Evolutionary conservation across 2,797 vertebrate species (phyloP).

Genomic region (Sebastes kiyomatsui): DNA sequence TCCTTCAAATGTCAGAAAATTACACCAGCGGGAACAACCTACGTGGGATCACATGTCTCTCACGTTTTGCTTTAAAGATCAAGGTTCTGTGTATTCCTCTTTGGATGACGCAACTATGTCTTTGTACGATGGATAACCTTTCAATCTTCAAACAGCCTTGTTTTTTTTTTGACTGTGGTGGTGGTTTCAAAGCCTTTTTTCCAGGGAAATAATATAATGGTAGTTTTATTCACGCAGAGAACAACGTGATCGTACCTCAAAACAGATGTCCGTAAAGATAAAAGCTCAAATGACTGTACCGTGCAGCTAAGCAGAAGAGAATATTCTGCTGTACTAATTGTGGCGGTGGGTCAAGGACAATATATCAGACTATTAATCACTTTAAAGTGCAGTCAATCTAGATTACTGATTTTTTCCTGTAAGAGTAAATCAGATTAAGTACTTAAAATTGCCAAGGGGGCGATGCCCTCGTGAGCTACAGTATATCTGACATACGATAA

Average conservation of each 20-base stretch:
- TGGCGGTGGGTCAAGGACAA: background rate
- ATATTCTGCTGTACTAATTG: background rate
- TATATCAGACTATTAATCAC: conserved; percentile 21
- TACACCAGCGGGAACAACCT: background rate
- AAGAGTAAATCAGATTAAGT: conserved; percentile 40
- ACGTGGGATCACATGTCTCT: background rate
- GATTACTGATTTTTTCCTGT: background rate
- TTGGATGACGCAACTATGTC: conserved; percentile 6
- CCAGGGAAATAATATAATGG: conserved; percentile 2
- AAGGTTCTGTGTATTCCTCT: background rate
- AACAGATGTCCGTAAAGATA: conserved; percentile 29
- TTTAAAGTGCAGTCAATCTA: conserved; percentile 14
- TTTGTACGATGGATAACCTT: conserved; percentile 9
- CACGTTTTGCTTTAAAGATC: background rate
- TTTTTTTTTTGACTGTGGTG: background rate
- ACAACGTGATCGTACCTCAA: conserved; percentile 20
- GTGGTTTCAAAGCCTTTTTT: conserved; percentile 25
- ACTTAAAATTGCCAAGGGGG: background rate
- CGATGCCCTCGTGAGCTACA: background rate
- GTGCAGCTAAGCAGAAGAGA: background rate
- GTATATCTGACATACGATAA: background rate
- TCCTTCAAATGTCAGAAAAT: background rate
- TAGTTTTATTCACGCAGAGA: conserved; percentile 2
- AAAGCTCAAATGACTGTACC: background rate
- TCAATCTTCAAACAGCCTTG: conserved; percentile 15